Evolutionary conservation across 1,140 invertebrate genomes (phyloP).

Genomic region (Drosophila kepulauana): DNA sequence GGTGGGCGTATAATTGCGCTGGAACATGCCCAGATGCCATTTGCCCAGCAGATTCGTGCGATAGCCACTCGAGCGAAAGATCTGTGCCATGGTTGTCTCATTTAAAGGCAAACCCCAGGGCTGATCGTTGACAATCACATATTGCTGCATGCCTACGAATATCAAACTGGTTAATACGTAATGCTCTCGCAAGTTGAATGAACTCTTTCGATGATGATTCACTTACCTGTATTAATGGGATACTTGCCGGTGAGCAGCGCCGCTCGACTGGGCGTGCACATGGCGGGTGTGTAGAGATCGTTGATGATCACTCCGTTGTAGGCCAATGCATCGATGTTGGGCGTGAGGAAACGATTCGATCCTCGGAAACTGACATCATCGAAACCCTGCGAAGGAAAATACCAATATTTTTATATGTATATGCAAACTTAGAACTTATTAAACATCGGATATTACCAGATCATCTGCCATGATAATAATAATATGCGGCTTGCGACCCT

Average conservation of each 20-base stretch:
- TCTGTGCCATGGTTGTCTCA: conserved; percentile 91
- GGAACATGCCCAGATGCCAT: conserved; percentile 93
- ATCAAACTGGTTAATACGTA: neutral
- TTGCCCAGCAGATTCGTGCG: conserved; percentile 94
- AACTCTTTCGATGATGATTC: neutral
- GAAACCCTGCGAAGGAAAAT: conserved; percentile 88
- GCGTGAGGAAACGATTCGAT: conserved; percentile 92
- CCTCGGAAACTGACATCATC: conserved; percentile 96
- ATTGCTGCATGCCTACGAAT: conserved; percentile 90
- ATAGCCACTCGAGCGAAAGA: conserved; percentile 91
- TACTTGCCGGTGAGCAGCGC: conserved; percentile 94
- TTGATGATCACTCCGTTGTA: conserved; percentile 92
- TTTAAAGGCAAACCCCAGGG: conserved; percentile 91
- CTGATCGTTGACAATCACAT: conserved; percentile 90
- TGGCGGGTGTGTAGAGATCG: conserved; percentile 90
- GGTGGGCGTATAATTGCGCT: conserved; percentile 90
- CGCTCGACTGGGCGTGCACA: conserved; percentile 92
- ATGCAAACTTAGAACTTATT: neutral
- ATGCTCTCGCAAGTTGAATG: neutral
- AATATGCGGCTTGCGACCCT: conserved; percentile 56
- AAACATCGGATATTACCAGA: conserved; percentile 84
- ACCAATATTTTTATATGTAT: neutral
- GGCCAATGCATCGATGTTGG: conserved; percentile 93
- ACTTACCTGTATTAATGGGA: conserved; percentile 90
- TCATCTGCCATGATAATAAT: conserved; percentile 87